A percentile compares a stretch with the other conserved stretches of the same genome.
These are phyloP conservation scores for Sebastes kiyomatsui DNA, from an alignment of 2,797 vertebrate species.

Conservation along the genomic window DNA sequence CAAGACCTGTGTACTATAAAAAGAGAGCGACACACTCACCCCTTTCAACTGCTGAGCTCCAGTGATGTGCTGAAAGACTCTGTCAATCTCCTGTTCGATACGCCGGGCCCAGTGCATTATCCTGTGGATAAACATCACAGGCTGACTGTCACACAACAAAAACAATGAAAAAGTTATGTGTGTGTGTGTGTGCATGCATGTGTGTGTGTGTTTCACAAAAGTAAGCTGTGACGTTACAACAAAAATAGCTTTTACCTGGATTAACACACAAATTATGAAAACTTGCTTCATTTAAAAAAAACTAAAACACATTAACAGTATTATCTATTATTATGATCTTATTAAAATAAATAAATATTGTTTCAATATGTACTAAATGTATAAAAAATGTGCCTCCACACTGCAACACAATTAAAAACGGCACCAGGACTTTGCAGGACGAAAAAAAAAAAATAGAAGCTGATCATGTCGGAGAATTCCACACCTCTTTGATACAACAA, in stretches of 20 bases:
- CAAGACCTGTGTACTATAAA: conserved; percentile 26
- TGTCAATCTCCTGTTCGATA: conserved; percentile 97
- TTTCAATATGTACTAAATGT: background rate
- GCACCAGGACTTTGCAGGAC: background rate
- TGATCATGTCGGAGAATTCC: background rate
- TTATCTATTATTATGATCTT: background rate
- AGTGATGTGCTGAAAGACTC: conserved; percentile 96
- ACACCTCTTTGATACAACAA: background rate
- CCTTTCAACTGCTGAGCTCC: conserved; percentile 94
- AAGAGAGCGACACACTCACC: conserved; percentile 84
- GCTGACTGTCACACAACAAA: conserved; percentile 46
- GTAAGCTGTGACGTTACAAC: background rate
- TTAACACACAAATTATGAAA: background rate
- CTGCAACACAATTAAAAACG: background rate
- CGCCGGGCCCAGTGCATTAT: conserved; percentile 98
- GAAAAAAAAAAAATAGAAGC: background rate
- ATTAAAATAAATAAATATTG: background rate
- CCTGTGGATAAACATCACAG: conserved; percentile 82
- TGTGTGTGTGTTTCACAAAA: conserved; percentile 12
- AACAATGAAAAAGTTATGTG: conserved; percentile 15
- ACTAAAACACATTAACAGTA: background rate
- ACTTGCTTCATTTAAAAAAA: background rate
- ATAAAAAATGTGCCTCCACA: background rate
- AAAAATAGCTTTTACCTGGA: background rate
- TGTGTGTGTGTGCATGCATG: background rate